Evolutionary conservation across 2,113 vertebrate species (phyloP).

Genomic region (Heptranchias perlo): DNA sequence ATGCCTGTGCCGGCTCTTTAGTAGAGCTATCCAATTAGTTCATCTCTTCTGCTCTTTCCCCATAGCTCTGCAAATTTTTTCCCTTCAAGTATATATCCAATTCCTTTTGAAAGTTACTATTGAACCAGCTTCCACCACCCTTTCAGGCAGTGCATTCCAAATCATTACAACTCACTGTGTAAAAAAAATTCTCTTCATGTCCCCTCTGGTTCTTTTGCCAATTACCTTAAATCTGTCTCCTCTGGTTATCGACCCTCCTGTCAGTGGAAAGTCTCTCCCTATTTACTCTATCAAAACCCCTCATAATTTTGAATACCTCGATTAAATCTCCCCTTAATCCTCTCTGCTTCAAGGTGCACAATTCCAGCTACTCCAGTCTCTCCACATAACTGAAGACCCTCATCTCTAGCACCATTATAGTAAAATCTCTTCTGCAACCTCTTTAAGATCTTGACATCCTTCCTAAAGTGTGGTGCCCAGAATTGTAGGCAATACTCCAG

Average conservation of each 20-base stretch:
- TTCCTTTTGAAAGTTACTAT: background rate
- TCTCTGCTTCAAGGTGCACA: background rate
- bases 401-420: background rate
- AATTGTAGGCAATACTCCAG: background rate
- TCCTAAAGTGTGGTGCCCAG: background rate
- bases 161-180: background rate
- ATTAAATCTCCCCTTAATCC: background rate
- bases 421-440: background rate
- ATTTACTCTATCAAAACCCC: background rate
- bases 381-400: background rate
- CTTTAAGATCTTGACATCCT: background rate
- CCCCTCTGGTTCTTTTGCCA: background rate
- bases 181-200: background rate
- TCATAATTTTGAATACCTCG: background rate
- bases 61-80: background rate
- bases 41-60: background rate
- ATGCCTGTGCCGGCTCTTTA: background rate
- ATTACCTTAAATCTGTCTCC: background rate
- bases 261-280: background rate
- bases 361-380: background rate
- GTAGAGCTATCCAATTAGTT: background rate
- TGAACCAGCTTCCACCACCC: no score
- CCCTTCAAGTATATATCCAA: no score
- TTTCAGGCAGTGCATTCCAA: background rate
- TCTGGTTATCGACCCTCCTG: background rate